Base-by-base conservation (phyloP, 2,888 invertebrate species). In the Laspeyria flexula region DNA sequence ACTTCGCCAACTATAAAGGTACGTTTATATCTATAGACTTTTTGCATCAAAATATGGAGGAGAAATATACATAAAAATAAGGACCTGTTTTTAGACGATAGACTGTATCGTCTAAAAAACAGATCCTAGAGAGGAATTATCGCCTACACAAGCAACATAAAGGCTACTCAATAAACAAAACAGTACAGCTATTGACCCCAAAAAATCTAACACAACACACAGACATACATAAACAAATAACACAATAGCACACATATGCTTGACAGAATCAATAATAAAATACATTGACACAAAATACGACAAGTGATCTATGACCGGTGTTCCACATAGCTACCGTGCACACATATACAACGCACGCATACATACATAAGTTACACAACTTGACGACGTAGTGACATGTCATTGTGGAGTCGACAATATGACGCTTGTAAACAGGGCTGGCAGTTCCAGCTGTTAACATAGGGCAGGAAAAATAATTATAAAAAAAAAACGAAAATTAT, bases 301-400 rank as follows among this genome's bases (percentile, higher is more conserved):
- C 44, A 46, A 52, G 51, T 52, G 51, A 46, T 52, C 51, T 52
- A 52, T 52, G 51, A 52, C 45, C 29, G 27, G 42, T 40, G 39
- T 44, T 44, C 44, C 35, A 44, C 41, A 44, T 50, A 2, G 42
- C 55, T 50, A 50, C 51, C 40, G 52, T 43, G 30, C 48, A 53
- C 39, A 54, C 33, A 55, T 21, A 42, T 40, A 54, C 50, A 55
- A 60, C 48, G 55, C 51, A 65, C 64, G 56, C 73, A 77, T 68
- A 78, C 77, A 77, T 68, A 16, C 25, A 25, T 18, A 27, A 53
- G 43, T 83, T 83, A 70, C 83, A 82, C 73, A 75, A 77, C 78
- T 73, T 76, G 81, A 63, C 70, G 71, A 73, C 18, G 18, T 5
- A 5, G 5, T 5, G 70, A 73, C 77, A 73, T 73, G 79, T 80